Evolutionary conservation across 1,140 invertebrate species (phyloP).

Genomic region (Zelostemma sp.): DNA sequence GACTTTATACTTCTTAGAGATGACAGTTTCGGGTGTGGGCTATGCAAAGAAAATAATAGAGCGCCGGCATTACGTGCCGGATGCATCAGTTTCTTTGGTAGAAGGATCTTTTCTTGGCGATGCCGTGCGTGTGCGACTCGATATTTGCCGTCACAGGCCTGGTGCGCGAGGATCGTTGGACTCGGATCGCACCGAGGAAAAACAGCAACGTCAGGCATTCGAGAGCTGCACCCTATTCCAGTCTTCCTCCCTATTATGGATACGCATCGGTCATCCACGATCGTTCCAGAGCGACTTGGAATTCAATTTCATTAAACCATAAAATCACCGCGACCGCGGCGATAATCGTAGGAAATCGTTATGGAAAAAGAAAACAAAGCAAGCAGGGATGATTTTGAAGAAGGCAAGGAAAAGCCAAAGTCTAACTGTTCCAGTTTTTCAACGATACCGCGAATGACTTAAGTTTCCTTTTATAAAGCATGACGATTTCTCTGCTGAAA

Average conservation of each 20-base stretch:
- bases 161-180: slow-evolving; percentile 52
- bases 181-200: slow-evolving; percentile 51
- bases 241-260: slow-evolving; percentile 64
- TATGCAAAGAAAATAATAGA: not conserved
- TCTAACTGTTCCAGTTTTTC: not conserved
- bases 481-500: too few relatives aligned
- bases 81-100: not conserved
- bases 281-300: slow-evolving; percentile 40
- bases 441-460: slow-evolving; percentile 7
- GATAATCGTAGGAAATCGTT: slow-evolving; percentile 45
- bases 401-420: slow-evolving; percentile 21
- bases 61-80: not conserved
- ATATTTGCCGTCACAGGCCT: slow-evolving; percentile 5
- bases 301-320: slow-evolving; percentile 46
- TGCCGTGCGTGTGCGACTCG: not conserved
- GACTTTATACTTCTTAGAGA: too few relatives aligned
- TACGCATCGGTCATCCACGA: slow-evolving; percentile 23
- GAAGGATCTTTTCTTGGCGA: not conserved
- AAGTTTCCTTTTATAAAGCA: too few relatives aligned
- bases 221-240: slow-evolving; percentile 59
- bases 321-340: slow-evolving; percentile 24
- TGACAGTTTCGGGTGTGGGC: too few relatives aligned
- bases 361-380: slow-evolving; percentile 4
- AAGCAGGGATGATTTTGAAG: slow-evolving; percentile 20
- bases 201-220: slow-evolving; percentile 59